Evolutionary conservation across 2,113 vertebrate genomes (phyloP), one percentile per base, ranked within the genome.

Genomic region (Zosterops pallidus): DNA sequence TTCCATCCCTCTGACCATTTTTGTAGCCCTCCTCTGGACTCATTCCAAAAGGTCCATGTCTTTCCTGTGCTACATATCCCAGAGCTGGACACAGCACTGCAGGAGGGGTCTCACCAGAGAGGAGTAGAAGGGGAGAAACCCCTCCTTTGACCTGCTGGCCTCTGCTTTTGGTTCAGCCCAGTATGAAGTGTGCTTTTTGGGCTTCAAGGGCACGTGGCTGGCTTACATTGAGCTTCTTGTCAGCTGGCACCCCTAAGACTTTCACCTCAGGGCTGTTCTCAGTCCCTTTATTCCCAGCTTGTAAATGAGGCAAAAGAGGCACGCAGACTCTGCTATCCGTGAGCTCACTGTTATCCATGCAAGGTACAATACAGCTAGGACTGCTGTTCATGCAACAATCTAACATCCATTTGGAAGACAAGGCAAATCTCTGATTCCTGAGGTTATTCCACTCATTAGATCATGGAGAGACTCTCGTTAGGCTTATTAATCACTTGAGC

Each of bases 131-230:
- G 21, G 14, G 7, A 80, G 14, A 70, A 84, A 23, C 11, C 5
- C 6, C 4, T 70, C 20, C 10, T 24, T 65, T 0, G 0, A 11
- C 12, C 41, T 44, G 6, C 21, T 60, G 35, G 5, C 24, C 35
- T 28, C 5, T 44, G 5, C 18, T 85, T 81, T 37, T 50, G 20
- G 46, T 53, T 55, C 35, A 49, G 20, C 6, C 26, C 14, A 33
- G 28, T 13, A 41, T 20, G 11, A 4, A 2, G 9, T 2, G 8
- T 5, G 5, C 8, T 4, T 76, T 89, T 52, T 56, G 18, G 50
- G 24, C 47, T 77, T 5, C 8, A 12, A 62, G 6, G 35, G 17
- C 14, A 47, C 0, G 0, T 62, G 42, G 20, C 24, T 60, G 17
- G 12, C 11, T n/a, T 22, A 26, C 37, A 37, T 3, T 2, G 6